Conservation (phyloP, 2,113 vertebrate species). For the Atlantisia rogersi region DNA sequence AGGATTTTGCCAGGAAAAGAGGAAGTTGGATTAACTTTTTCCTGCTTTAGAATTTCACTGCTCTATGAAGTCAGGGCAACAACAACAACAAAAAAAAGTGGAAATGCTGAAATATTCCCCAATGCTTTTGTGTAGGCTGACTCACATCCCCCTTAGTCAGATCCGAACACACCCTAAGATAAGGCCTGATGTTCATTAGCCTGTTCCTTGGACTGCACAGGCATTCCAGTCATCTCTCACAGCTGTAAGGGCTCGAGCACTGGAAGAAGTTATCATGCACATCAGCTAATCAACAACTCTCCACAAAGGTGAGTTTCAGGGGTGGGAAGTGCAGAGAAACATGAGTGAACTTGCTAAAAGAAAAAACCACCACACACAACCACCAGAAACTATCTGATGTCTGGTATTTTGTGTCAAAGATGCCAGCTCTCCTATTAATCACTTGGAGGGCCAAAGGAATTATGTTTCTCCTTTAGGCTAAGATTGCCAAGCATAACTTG, state of each 20-base stretch:
- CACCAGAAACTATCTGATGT: background rate
- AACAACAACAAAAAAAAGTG: slow-evolving; percentile 23
- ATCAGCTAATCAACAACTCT: background rate
- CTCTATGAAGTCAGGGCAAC: background rate
- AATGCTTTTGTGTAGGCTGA: slow-evolving; percentile 16
- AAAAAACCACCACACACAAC: background rate
- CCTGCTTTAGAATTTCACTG: slow-evolving; percentile 45
- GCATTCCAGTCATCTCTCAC: background rate
- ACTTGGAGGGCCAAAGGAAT: background rate
- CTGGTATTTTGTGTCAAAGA: background rate
- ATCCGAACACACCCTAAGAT: background rate
- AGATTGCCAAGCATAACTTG: background rate
- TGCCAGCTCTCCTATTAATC: background rate
- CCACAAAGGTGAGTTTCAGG: background rate
- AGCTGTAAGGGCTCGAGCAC: background rate
- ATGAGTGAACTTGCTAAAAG: background rate
- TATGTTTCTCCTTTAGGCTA: background rate
- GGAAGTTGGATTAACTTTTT: slow-evolving; percentile 19
- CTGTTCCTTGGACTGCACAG: background rate
- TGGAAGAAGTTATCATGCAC: background rate
- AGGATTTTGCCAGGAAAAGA: background rate
- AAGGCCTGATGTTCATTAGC: background rate
- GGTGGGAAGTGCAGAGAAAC: background rate
- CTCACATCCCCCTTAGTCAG: slow-evolving; percentile 39
- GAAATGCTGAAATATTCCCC: slow-evolving; percentile 8